Base-by-base conservation (phyloP, 2,888 invertebrate species). In the Protonemura montana region DNA sequence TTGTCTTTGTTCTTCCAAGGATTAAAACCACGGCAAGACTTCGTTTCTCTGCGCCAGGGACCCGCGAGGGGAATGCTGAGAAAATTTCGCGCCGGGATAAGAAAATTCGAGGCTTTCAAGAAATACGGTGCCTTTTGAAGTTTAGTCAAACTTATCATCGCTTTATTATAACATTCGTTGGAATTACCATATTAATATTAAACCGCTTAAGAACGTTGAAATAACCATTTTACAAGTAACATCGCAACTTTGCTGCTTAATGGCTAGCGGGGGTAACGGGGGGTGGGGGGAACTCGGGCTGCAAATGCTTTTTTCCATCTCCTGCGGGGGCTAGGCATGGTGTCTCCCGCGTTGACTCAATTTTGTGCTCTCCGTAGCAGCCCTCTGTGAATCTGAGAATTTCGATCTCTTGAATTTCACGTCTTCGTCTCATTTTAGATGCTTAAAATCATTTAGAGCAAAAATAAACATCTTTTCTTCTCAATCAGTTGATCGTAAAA, bases 151-250 rank as follows among this genome's bases (percentile, higher is more conserved):
- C 59, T 59, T 59, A 59, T 59, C 59, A 59, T 59, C 59, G 59
- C 59, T 59, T 59, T 59, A 59, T 59, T 59, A 59, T 59, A 59
- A 59, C 59, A 59, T 59, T 59, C 59, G 59, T 59, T 59, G 59
- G 21, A 78, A 78, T 78, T 78, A 78, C 78, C 78, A 78, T 78
- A 78, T 78, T 78, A 78, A 27, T 78, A 25, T 78, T 27, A 78
- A 78, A 28, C 28, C 78, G 26, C 78, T 78, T 78, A 27, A 26
- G 28, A 78, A 28, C 78, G 78, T n/a, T 78, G 78, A 78, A 78
- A 78, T 28, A 27, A 59, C 16, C 59, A 59, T 59, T 59, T 59
- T 59, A 59, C 59, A 59, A 59, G 59, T 59, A 21, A 59, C 59
- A 21, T 59, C 21, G 21, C 59, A 59, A 59, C 59, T 59, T 59